Conservation (phyloP, 1,140 invertebrate genomes). For the Drosophila navojoa region DNA sequence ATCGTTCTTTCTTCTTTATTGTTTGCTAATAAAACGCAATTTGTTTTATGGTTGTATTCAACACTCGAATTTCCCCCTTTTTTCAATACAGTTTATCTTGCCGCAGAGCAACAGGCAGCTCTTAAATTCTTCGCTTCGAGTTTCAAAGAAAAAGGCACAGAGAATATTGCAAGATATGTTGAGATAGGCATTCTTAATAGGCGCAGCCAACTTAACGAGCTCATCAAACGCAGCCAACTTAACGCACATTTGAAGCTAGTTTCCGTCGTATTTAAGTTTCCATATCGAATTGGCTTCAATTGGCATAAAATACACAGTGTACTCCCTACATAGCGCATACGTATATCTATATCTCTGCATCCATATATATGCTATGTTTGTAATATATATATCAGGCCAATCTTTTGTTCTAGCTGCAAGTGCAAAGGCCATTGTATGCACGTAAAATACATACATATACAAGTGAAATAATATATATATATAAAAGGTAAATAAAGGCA, state of each 20-base stretch:
- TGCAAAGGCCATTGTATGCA: constrained; percentile 11
- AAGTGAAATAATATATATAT: constrained; percentile 8
- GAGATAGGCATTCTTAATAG: too few relatives aligned
- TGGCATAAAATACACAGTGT: too few relatives aligned
- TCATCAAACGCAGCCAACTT: too few relatives aligned
- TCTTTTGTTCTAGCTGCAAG: constrained; percentile 48
- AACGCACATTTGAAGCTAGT: too few relatives aligned
- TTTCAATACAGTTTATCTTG: background rate
- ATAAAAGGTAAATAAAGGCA: constrained; percentile 57
- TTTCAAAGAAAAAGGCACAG: background rate
- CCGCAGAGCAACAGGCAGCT: constrained; percentile 1
- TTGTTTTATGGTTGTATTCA: constrained; percentile 50
- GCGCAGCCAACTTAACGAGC: too few relatives aligned
- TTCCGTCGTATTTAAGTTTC: too few relatives aligned
- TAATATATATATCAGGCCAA: constrained; percentile 2
- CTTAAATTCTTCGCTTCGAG: background rate
- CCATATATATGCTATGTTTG: background rate
- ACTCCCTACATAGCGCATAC: background rate
- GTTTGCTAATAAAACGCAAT: constrained; percentile 72
- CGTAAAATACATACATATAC: background rate
- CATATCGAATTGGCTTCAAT: too few relatives aligned
- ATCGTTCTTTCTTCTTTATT: constrained; percentile 19
- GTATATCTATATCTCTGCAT: too few relatives aligned
- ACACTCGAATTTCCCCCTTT: background rate
- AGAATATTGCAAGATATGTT: too few relatives aligned